A percentile compares a stretch with the other conserved stretches of the same genome.
These are phyloP conservation scores for Lethrus apterus DNA, from an alignment of 1,140 invertebrate genomes.

Conservation along the genomic window DNA sequence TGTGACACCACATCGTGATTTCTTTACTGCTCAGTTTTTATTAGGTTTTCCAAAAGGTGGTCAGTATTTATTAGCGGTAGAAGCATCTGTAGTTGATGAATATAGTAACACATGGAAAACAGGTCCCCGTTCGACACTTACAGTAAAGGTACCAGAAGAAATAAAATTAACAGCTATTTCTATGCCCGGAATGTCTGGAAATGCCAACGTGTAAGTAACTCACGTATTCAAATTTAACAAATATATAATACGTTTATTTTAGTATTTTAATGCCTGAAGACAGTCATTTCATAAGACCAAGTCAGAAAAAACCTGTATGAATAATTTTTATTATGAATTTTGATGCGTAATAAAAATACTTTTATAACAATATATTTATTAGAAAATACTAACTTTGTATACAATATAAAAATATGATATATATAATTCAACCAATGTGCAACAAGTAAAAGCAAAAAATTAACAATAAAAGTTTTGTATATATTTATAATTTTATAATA, in stretches of 20 bases:
- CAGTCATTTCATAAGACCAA: constrained; percentile 33
- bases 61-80: constrained; percentile 58
- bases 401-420: not conserved
- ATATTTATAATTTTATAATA: no score
- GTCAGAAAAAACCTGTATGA: constrained; percentile 30
- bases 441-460: no score
- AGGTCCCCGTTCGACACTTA: constrained; percentile 58
- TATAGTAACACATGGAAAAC: constrained; percentile 67
- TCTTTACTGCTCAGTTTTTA: constrained; percentile 73
- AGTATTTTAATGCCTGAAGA: constrained; percentile 39
- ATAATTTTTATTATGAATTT: not conserved
- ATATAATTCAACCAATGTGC: not conserved
- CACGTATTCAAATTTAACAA: not conserved
- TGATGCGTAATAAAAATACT: no score
- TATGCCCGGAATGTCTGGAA: constrained; percentile 37
- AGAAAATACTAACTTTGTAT: no score
- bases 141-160: constrained; percentile 67
- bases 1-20: constrained; percentile 70
- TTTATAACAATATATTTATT: no score
- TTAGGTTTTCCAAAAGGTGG: constrained; percentile 50
- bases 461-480: no score
- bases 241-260: constrained; percentile 15
- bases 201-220: constrained; percentile 36
- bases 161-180: constrained; percentile 37
- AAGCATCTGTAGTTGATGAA: constrained; percentile 65